Conservation (phyloP, 2,888 invertebrate species). For the Mycogona germanica region DNA sequence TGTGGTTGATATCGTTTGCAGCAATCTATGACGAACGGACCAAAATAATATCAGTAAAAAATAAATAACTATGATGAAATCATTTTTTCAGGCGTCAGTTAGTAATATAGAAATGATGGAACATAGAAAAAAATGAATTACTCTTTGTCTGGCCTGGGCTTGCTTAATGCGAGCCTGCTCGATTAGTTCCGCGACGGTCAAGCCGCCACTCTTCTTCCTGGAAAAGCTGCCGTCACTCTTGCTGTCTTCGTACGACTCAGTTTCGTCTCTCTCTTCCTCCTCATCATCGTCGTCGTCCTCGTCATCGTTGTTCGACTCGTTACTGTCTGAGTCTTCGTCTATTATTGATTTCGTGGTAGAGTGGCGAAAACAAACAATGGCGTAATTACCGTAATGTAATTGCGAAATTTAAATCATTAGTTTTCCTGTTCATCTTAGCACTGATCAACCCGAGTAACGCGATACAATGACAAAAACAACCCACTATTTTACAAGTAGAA, state of each 20-base stretch:
- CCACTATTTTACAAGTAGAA: no score
- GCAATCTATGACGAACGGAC: conserved; percentile 19
- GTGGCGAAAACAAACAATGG: not conserved
- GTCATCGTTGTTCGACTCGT: conserved; percentile 63
- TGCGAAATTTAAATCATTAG: not conserved
- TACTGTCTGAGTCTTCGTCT: conserved; percentile 87
- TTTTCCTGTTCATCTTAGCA: no score
- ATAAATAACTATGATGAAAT: not conserved
- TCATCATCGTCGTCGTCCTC: conserved; percentile 56
- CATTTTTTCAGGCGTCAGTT: not conserved
- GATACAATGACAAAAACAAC: no score
- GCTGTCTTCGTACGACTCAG: conserved; percentile 22
- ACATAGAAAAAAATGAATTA: conserved; percentile 5
- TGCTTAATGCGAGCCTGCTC: conserved; percentile 40
- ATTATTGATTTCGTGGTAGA: conserved; percentile 1
- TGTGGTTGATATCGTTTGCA: conserved; percentile 22
- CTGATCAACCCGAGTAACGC: no score
- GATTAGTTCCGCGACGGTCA: conserved; percentile 37
- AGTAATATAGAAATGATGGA: not conserved
- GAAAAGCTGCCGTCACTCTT: conserved; percentile 22
- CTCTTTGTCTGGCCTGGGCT: conserved; percentile 28
- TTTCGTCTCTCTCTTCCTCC: conserved; percentile 21
- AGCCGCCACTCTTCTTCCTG: conserved; percentile 15
- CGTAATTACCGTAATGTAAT: no score
- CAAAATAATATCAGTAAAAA: not conserved